These are phyloP conservation scores for Catagonus wagneri DNA, from an alignment of 2,113 vertebrate genomes.

Conservation along the genomic window DNA sequence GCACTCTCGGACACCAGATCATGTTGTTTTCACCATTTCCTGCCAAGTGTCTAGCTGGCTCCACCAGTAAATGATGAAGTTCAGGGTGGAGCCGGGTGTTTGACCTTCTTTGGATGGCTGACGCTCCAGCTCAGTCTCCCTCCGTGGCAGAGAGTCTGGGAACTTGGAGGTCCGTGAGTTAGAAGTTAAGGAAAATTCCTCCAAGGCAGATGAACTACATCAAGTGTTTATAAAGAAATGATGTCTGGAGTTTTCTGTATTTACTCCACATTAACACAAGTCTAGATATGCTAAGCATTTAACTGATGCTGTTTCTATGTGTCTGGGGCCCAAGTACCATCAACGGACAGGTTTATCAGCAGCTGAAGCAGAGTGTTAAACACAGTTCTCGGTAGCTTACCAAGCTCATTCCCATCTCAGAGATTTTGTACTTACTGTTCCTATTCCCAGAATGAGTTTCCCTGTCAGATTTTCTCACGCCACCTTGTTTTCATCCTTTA, in stretches of 20 bases:
- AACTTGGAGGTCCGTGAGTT: neutral
- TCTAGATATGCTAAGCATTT: neutral
- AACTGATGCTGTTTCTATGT: neutral
- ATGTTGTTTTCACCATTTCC: neutral
- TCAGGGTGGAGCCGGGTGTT: neutral
- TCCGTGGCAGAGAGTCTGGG: neutral
- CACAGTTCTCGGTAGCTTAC: neutral
- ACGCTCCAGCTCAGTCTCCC: neutral
- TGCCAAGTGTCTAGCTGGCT: neutral
- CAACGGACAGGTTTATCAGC: neutral
- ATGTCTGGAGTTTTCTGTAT: neutral
- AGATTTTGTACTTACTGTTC: neutral
- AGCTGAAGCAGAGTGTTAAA: neutral
- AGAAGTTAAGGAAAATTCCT: neutral
- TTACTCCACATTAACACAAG: neutral
- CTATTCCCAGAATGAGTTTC: neutral
- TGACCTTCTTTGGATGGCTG: neutral
- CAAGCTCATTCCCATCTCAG: neutral
- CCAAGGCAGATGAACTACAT: neutral
- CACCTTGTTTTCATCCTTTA: neutral
- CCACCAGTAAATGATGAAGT: neutral
- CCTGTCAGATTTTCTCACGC: neutral
- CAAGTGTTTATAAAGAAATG: neutral
- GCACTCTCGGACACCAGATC: neutral
- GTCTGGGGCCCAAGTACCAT: neutral